A percentile compares a stretch with the other conserved stretches of the same genome.
These are phyloP conservation scores for Pheosia tremula DNA, from an alignment of 2,888 invertebrate genomes.

Conservation along the genomic window DNA sequence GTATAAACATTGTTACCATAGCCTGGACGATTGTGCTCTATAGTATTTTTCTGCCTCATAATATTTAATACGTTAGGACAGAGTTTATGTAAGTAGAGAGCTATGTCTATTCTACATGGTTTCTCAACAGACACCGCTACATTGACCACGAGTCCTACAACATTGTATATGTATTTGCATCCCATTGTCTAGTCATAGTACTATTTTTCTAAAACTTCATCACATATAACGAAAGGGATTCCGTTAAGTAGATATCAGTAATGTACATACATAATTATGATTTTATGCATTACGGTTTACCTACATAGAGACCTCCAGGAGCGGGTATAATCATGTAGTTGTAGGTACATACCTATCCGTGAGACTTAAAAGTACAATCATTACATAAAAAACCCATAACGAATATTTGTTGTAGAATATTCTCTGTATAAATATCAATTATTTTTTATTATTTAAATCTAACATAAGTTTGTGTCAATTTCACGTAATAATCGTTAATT, in stretches of 20 bases:
- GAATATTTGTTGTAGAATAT: conserved; percentile 80
- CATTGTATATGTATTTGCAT: background rate
- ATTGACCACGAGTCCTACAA: too few species aligned
- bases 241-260: conserved; percentile 17
- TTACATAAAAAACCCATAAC: conserved; percentile 60
- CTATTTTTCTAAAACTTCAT: conserved; percentile 28
- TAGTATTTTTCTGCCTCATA: conserved; percentile 41
- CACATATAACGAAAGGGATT: conserved; percentile 24
- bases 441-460: conserved; percentile 49
- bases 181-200: conserved; percentile 34
- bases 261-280: conserved; percentile 9
- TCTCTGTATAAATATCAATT: conserved; percentile 56
- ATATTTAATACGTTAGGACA: conserved; percentile 10
- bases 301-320: background rate
- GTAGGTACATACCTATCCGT: conserved; percentile 51
- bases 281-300: conserved; percentile 6
- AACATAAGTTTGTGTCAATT: conserved; percentile 64
- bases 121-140: conserved; percentile 2
- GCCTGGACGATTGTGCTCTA: conserved; percentile 53
- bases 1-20: conserved; percentile 68
- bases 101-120: conserved; percentile 20
- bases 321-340: conserved; percentile 37
- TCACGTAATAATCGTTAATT: conserved; percentile 52
- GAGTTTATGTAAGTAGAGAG: conserved; percentile 10
- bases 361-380: conserved; percentile 68